Base-by-base conservation (phyloP, 2,888 invertebrate genomes). In the Tenodera sinensis region DNA sequence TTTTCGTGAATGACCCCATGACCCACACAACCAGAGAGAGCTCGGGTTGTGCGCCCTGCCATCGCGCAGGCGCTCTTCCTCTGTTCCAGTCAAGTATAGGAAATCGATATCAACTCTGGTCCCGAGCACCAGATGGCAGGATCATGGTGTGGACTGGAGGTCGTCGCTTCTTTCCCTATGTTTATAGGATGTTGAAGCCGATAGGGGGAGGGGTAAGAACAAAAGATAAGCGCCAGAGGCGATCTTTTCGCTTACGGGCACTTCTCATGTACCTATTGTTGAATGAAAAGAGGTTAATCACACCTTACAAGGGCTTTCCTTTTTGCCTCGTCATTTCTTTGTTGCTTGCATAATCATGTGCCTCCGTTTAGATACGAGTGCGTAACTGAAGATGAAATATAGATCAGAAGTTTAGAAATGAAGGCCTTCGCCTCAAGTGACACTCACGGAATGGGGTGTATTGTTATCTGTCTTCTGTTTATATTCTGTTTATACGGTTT, bases 41-140 rank as follows among this genome's bases (percentile, higher is more conserved):
- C 30, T 54, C 30, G 71, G 30, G 47, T 54, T 47, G 83, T 30
- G 83, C 83, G 20, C 25, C 87, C n/a, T n/a, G 47, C n/a, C 87
- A 34, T 20, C 9, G 54, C 54, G 54, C 54, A 71, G 54, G 2
- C 54, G 54, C 25, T 71, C 54, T 71, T 2, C 54, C 15, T 71
- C 3, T 20, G 6, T 71, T 4, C 20, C 20, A 71, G 28, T 42
- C 87, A 27, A 4, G 85, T 47, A 89, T 89, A 42, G 89, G 85
- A 89, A 89, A 89, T 89, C 89, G 89, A 89, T 89, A 83, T 87
- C 34, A 71, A 87, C 87, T 87, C 87, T 9, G 25, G 47, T 25
- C 85, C 27, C 30, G 9, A 20, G 27, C 88, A 84, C 54, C 88
- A 88, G 88, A 88, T 88, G 88, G 88, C 85, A 84, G 81, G 54